Percentiles rank a stretch among this genome's conserved stretches.
phyloP scores from a whole-genome alignment of 2,888 invertebrate species.

The Lepidochitona cinerea region DNA sequence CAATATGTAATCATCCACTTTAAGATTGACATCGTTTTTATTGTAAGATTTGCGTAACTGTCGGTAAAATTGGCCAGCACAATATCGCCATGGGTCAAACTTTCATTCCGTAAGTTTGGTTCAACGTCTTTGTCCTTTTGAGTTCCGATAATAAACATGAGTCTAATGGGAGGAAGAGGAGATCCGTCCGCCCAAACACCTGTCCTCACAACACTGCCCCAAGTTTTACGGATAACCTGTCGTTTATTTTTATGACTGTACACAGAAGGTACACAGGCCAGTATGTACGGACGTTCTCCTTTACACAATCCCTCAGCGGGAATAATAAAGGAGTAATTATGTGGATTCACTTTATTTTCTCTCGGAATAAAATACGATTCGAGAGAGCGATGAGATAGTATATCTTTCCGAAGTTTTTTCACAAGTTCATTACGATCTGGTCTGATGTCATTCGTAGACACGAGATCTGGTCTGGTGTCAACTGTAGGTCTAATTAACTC shows the following conservation, averaged over 20 bases:
- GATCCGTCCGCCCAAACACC: not conserved
- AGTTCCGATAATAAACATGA: conserved; percentile 28
- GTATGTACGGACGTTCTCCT: not conserved
- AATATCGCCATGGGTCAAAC: conserved; percentile 19
- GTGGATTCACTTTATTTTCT: not conserved
- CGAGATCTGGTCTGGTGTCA: too few relatives aligned
- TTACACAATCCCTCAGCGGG: not conserved
- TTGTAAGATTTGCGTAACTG: conserved; percentile 61
- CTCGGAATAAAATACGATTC: not conserved
- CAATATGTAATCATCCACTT: conserved; percentile 58
- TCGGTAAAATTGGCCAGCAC: conserved; percentile 50
- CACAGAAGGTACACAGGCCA: conserved; percentile 26
- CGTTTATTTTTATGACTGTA: conserved; percentile 19
- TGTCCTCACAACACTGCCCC: conserved; percentile 19
- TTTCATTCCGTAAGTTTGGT: conserved; percentile 20
- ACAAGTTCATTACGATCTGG: too few relatives aligned
- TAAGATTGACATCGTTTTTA: conserved; percentile 61
- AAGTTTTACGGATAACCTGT: conserved; percentile 28
- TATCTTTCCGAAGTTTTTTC: too few relatives aligned
- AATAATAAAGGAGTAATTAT: not conserved
- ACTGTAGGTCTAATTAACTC: too few relatives aligned
- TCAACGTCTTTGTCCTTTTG: conserved; percentile 2
- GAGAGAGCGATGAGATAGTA: too few relatives aligned
- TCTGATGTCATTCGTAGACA: too few relatives aligned
- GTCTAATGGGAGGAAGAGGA: not conserved